Evolutionary conservation across 2,888 invertebrate genomes (phyloP).

Genomic region (Phaedon cochleariae): DNA sequence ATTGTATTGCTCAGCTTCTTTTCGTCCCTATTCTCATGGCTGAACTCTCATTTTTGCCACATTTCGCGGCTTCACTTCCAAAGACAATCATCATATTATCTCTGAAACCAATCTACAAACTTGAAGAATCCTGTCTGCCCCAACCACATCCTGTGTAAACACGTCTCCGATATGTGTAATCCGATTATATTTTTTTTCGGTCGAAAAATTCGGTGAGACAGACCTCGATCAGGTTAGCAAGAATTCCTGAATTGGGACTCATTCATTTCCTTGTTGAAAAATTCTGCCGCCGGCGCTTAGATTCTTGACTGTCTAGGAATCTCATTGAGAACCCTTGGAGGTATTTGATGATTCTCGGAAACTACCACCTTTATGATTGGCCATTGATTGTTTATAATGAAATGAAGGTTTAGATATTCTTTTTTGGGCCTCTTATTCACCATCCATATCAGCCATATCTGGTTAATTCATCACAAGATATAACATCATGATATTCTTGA

Average conservation of each 20-base stretch:
- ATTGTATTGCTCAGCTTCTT: too few relatives aligned
- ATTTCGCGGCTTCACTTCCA: conserved; percentile 2
- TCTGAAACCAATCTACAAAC: conserved; percentile 9
- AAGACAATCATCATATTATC: conserved; percentile 13
- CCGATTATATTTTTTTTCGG: conserved; percentile 9
- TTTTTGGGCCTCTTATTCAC: too few relatives aligned
- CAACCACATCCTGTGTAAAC: conserved; percentile 13
- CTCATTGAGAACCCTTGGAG: conserved; percentile 38
- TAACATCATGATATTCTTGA: too few relatives aligned
- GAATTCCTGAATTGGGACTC: conserved; percentile 17
- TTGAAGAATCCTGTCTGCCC: conserved; percentile 17
- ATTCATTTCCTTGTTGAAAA: conserved; percentile 25
- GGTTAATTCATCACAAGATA: too few relatives aligned
- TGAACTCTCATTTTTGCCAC: too few relatives aligned
- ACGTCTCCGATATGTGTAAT: conserved; percentile 17
- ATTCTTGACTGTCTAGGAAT: conserved; percentile 44
- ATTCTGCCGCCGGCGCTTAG: conserved; percentile 49
- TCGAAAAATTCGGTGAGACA: conserved; percentile 17
- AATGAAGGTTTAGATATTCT: too few relatives aligned
- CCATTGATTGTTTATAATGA: too few relatives aligned
- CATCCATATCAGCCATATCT: too few relatives aligned
- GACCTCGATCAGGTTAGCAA: conserved; percentile 10
- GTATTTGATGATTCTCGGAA: conserved; percentile 35
- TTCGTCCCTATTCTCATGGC: too few relatives aligned
- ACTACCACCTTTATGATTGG: conserved; percentile 28